Conservation (phyloP, 2,888 invertebrate species). For the Exocentrus adspersus region DNA sequence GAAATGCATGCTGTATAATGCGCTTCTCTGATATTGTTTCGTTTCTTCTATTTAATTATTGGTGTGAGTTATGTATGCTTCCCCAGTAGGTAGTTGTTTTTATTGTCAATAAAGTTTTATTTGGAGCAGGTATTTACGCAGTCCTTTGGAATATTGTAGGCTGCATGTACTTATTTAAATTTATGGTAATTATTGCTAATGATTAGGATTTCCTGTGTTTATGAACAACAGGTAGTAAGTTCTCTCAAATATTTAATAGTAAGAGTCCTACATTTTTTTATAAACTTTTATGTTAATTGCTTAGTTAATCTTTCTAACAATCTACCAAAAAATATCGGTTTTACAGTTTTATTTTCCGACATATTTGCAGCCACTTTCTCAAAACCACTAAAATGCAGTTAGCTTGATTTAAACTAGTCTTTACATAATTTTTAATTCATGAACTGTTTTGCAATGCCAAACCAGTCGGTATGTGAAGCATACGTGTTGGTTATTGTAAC, state of each 20-base stretch:
- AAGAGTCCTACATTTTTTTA: too few relatives aligned
- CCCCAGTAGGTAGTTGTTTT: neutral
- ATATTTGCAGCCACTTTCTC: neutral
- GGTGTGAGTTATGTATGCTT: neutral
- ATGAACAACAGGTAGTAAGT: neutral
- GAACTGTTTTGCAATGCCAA: neutral
- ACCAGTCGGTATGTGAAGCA: too few relatives aligned
- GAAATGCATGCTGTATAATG: conserved; percentile 29
- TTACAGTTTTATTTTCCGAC: neutral
- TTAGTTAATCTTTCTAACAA: too few relatives aligned
- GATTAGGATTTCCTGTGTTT: neutral
- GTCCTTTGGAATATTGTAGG: neutral
- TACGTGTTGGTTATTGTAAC: too few relatives aligned
- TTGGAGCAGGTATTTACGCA: neutral
- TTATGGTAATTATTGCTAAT: neutral
- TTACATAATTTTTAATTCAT: too few relatives aligned
- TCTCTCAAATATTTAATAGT: neutral
- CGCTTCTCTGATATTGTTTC: neutral
- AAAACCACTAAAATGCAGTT: neutral
- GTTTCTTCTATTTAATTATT: neutral
- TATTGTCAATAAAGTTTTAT: neutral
- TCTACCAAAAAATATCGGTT: too few relatives aligned
- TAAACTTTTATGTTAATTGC: too few relatives aligned
- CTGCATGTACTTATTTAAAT: neutral
- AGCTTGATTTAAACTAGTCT: neutral